Base-by-base conservation (phyloP, 1,140 invertebrate species). In the Eumaeus atala region DNA sequence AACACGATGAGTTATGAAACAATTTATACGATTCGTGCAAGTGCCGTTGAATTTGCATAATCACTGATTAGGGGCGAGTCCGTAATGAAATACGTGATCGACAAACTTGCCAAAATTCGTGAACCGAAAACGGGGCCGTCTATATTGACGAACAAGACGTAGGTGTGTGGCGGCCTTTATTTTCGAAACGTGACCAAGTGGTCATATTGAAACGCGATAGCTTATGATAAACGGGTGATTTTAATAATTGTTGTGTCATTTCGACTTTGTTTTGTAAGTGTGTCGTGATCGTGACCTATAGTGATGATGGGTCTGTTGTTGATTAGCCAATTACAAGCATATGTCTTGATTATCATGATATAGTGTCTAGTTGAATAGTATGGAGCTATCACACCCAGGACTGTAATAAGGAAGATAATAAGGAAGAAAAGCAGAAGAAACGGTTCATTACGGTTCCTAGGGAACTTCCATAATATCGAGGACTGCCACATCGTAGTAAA, bases 1-100 rank as follows among this genome's bases (percentile, higher is more conserved):
- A 74, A 77, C 65, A 64, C 72, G 66, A 72, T 70, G 73, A 73
- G 72, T 74, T 74, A 70, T 77, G 69, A 74, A 72, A 76, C 67
- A 69, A 70, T 74, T 77, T 77, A 74, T 72, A 67, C 69, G 67
- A 72, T 69, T 77, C 69, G 62, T 66, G 62, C 56, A 62, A 61
- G 64, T 58, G 64, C 57, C 61, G 62, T 54, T 55, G 55, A 56
- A 76, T 77, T 70, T 77, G 59, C 74, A 77, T 77, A 77, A 77
- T 77, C 71, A 74, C 70, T 63, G 62, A n/a, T n/a, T 62, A 55
- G 56, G 44, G 66, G 33, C 56, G 61, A 40, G 48, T 56, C 56
- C 57, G 62, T 64, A 71, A 72, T 75, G 66, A 75, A 75, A 75
- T 69, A 71, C 67, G 67, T 72, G 67, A 66, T 67, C 51, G 14